Evolutionary conservation across 1,140 invertebrate species (phyloP).

Genomic region (Aphelinus certus): DNA sequence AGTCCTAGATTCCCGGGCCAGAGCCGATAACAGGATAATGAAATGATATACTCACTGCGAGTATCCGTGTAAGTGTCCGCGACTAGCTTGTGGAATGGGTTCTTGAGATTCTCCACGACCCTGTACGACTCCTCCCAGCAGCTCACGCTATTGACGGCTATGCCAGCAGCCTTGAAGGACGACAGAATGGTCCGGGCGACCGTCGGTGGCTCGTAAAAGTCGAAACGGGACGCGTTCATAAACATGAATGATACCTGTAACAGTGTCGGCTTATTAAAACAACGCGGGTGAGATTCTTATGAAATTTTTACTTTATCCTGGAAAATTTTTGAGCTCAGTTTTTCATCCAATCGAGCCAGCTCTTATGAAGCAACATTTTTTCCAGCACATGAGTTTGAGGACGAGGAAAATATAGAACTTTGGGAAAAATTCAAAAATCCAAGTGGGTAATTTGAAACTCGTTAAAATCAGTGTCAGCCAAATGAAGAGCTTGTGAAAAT

Average conservation of each 20-base stretch:
- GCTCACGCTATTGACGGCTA: constrained; percentile 72
- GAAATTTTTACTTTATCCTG: no score
- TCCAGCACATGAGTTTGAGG: no score
- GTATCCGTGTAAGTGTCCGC: constrained; percentile 80
- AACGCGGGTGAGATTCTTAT: no score
- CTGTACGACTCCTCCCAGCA: constrained; percentile 82
- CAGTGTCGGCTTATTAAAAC: neutral
- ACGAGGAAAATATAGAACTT: neutral
- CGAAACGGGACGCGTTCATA: constrained; percentile 74
- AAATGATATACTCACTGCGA: constrained; percentile 74
- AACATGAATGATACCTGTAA: constrained; percentile 78
- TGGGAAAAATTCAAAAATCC: neutral
- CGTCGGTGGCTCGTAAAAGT: constrained; percentile 70
- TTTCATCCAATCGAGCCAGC: no score
- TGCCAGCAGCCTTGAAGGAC: constrained; percentile 74
- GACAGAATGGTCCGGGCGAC: constrained; percentile 77
- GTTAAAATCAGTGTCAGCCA: no score
- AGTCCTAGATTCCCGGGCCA: no score
- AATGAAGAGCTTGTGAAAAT: no score
- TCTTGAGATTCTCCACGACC: constrained; percentile 68
- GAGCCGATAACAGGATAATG: no score
- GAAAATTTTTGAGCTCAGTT: no score
- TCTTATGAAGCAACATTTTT: no score
- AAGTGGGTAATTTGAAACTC: no score
- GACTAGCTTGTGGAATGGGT: constrained; percentile 84